phyloP scores from a whole-genome alignment of 2,113 vertebrate species.

The Galeopterus variegatus region DNA sequence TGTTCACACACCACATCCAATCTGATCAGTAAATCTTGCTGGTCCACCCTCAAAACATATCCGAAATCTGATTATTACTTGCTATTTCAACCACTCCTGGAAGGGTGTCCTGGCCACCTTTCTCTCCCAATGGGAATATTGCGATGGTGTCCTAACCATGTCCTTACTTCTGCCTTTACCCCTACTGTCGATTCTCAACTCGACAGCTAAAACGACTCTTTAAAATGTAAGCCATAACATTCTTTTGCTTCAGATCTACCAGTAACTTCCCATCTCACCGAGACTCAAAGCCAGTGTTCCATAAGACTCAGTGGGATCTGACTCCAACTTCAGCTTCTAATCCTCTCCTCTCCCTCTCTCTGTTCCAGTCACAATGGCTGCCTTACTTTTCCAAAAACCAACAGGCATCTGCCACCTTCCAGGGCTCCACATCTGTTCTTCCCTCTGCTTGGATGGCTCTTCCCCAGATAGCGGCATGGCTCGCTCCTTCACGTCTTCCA shows the following conservation, averaged over 20 bases:
- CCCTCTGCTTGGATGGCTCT: background rate
- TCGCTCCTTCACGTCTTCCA: background rate
- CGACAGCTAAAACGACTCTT: background rate
- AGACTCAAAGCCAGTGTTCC: background rate
- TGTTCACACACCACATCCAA: background rate
- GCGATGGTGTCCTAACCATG: background rate
- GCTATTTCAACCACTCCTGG: background rate
- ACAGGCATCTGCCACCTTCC: background rate
- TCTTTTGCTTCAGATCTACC: background rate
- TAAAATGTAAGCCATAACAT: background rate
- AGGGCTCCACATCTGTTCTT: background rate
- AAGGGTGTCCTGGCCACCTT: background rate
- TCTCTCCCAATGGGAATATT: background rate
- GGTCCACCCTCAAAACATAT: background rate
- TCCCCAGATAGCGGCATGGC: background rate
- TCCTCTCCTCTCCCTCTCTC: background rate
- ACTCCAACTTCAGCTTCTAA: background rate
- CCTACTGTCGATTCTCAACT: background rate
- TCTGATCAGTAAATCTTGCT: background rate
- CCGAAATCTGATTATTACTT: background rate
- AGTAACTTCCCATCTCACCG: background rate
- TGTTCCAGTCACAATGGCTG: background rate
- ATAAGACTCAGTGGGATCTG: background rate
- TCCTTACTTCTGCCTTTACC: background rate
- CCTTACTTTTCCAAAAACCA: background rate